These are phyloP conservation scores for Drosophila falleni DNA, from an alignment of 2,888 invertebrate species.

Conservation along the genomic window DNA sequence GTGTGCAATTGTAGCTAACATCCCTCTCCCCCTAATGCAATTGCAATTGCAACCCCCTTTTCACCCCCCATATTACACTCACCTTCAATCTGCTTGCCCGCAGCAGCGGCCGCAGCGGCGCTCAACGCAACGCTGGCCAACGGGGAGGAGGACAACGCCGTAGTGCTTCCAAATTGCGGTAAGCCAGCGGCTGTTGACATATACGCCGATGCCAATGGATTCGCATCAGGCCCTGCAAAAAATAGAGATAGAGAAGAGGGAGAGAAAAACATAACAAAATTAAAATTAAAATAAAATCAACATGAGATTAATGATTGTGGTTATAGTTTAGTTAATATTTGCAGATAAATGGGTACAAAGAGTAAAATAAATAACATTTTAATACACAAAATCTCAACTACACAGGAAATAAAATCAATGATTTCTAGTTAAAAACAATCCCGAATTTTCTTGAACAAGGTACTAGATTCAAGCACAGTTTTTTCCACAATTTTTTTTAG, in stretches of 20 bases:
- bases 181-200: conserved; percentile 86
- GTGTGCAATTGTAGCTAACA: neutral
- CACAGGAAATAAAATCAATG: too few species aligned
- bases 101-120: conserved; percentile 92
- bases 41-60: neutral
- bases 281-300: neutral
- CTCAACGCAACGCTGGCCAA: conserved; percentile 89
- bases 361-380: neutral
- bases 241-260: neutral
- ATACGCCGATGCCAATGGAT: conserved; percentile 88
- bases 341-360: neutral
- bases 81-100: conserved; percentile 97
- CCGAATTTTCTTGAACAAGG: too few species aligned
- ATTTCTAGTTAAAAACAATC: too few species aligned
- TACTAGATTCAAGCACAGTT: too few species aligned
- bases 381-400: neutral
- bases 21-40: neutral
- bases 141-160: conserved; percentile 88
- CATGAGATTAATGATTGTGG: neutral
- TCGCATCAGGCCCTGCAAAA: conserved; percentile 84
- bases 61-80: conserved; percentile 68
- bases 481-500: too few species aligned
- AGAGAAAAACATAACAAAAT: conserved; percentile 3
- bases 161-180: conserved; percentile 87
- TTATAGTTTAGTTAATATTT: neutral